Evolutionary conservation across 1,140 invertebrate species (phyloP).

Genomic region (Belonocnema kinseyi): DNA sequence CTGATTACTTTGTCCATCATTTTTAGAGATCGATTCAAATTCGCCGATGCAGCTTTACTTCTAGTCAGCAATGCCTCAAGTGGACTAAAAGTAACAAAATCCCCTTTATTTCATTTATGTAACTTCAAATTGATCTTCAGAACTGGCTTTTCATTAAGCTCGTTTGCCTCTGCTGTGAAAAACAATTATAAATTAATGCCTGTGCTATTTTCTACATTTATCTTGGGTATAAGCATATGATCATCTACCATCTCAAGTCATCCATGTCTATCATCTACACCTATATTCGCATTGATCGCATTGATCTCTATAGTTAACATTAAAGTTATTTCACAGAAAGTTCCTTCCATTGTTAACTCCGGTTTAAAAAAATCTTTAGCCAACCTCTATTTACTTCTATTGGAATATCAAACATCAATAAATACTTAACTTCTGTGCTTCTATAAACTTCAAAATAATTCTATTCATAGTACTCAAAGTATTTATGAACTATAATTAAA

Average conservation of each 20-base stretch:
- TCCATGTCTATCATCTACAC: conserved; percentile 27
- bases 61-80: neutral
- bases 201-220: neutral
- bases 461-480: no score
- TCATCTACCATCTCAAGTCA: neutral
- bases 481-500: no score
- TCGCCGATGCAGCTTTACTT: neutral
- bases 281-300: neutral
- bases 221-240: neutral
- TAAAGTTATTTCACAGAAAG: no score
- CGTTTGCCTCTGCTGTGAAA: neutral
- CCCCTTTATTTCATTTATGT: no score
- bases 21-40: neutral
- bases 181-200: neutral
- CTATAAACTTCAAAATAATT: no score
- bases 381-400: no score
- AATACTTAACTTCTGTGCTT: no score
- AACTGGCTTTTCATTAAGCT: neutral
- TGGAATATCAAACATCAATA: no score
- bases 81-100: neutral
- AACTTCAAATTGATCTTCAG: neutral
- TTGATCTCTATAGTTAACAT: no score
- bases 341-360: no score
- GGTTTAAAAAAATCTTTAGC: no score
- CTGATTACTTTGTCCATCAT: no score